A percentile compares a stretch with the other conserved stretches of the same genome.
phyloP scores from a whole-genome alignment of 1,140 invertebrate species.

The Theocolax elegans region DNA sequence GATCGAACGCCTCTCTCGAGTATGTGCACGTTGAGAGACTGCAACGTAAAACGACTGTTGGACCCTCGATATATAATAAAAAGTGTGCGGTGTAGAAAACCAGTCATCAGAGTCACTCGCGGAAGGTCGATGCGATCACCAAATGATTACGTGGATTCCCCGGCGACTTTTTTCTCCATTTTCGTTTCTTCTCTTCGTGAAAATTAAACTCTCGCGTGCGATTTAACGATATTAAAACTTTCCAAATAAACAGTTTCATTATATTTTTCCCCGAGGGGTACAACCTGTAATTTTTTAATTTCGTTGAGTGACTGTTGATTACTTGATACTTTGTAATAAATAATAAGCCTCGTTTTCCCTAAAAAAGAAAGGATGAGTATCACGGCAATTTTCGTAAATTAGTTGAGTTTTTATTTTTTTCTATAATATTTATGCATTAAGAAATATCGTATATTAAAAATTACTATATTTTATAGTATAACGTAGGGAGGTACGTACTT shows the following conservation, averaged over 20 bases:
- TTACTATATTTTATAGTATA: too few species aligned
- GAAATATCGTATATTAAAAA: too few species aligned
- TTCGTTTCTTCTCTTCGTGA: neutral
- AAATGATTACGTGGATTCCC: neutral
- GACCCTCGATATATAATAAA: constrained; percentile 11
- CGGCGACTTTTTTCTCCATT: constrained; percentile 1
- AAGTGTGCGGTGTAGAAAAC: neutral
- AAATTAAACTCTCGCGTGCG: neutral
- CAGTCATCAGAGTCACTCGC: constrained; percentile 1
- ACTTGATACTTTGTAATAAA: neutral
- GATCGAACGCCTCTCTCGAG: too few species aligned
- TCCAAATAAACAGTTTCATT: neutral
- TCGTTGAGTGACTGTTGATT: neutral
- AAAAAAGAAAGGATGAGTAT: too few species aligned
- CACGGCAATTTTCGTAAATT: too few species aligned
- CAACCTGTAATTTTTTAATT: neutral
- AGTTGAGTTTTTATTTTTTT: too few species aligned
- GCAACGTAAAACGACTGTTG: too few species aligned
- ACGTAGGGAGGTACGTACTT: too few species aligned
- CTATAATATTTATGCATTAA: too few species aligned
- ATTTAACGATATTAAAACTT: constrained; percentile 17
- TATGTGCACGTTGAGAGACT: too few species aligned
- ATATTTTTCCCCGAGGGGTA: neutral
- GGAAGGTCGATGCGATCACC: neutral
- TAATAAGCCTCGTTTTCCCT: too few species aligned